phyloP scores from a whole-genome alignment of 2,113 vertebrate species.

The Chlamydotis undulata region DNA sequence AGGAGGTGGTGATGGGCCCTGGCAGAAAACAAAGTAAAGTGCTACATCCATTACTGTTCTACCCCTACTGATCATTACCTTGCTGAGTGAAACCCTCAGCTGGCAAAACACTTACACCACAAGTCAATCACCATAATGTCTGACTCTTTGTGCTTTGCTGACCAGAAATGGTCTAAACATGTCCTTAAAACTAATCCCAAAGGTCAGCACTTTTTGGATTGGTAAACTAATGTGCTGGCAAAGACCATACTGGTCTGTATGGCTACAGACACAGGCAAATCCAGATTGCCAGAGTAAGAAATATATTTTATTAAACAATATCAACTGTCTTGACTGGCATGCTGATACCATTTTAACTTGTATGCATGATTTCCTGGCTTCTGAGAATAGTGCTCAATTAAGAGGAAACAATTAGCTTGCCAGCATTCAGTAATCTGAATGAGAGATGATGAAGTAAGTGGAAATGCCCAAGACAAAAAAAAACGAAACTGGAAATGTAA shows the following conservation, averaged over 20 bases:
- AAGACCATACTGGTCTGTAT: background rate
- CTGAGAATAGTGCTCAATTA: background rate
- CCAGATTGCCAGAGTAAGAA: background rate
- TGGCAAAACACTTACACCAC: background rate
- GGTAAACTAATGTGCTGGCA: background rate
- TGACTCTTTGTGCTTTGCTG: background rate
- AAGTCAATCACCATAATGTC: background rate
- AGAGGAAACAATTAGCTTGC: background rate
- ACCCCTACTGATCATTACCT: background rate
- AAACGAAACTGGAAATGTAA: background rate
- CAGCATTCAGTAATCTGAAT: background rate
- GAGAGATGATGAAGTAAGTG: background rate
- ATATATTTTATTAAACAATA: background rate
- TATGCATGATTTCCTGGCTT: background rate
- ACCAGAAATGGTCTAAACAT: background rate
- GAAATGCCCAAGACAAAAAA: background rate
- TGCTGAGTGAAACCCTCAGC: background rate
- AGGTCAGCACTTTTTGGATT: background rate
- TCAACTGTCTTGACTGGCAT: background rate
- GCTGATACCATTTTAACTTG: background rate
- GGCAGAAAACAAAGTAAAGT: background rate
- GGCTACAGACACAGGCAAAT: background rate
- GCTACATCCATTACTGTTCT: background rate
- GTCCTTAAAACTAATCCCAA: background rate
- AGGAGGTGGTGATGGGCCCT: background rate